These are phyloP conservation scores for Bombus affinis DNA, from an alignment of 1,140 invertebrate genomes.

Conservation along the genomic window DNA sequence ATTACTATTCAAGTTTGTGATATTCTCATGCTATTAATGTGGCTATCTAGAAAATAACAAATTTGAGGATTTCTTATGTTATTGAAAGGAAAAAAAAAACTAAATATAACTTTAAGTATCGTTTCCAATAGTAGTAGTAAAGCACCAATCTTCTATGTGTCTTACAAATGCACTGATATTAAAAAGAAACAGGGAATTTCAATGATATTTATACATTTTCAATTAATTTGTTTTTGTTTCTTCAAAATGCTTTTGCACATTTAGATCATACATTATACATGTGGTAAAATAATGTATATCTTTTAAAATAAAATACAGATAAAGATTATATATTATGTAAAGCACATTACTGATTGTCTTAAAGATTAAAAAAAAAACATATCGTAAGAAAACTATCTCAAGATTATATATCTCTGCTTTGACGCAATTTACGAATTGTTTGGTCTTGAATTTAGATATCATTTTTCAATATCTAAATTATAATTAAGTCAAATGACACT, in stretches of 20 bases:
- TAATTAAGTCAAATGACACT: constrained; percentile 10
- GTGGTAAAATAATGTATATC: constrained; percentile 31
- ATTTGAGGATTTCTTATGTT: constrained; percentile 8
- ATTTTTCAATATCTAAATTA: constrained; percentile 11
- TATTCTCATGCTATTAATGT: constrained; percentile 52
- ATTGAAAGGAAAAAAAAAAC: constrained; percentile 1
- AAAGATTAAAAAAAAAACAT: constrained; percentile 7
- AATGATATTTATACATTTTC: constrained; percentile 48
- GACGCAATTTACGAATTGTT: neutral
- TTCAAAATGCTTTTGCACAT: constrained; percentile 18
- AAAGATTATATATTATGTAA: constrained; percentile 28
- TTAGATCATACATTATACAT: constrained; percentile 35
- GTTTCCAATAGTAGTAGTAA: constrained; percentile 25
- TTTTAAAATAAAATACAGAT: constrained; percentile 38
- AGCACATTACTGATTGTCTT: constrained; percentile 4
- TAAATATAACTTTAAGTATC: constrained; percentile 26
- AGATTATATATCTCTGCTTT: constrained; percentile 17
- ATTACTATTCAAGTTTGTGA: constrained; percentile 59
- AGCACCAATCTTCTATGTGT: constrained; percentile 43
- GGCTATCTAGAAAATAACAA: constrained; percentile 38
- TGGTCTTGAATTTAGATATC: constrained; percentile 13
- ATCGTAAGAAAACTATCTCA: constrained; percentile 30
- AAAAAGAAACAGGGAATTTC: constrained; percentile 22
- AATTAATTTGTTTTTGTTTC: constrained; percentile 26
- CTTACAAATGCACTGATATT: constrained; percentile 43